Evolutionary conservation across 2,797 vertebrate genomes (phyloP).

Genomic region (Mycteria americana): DNA sequence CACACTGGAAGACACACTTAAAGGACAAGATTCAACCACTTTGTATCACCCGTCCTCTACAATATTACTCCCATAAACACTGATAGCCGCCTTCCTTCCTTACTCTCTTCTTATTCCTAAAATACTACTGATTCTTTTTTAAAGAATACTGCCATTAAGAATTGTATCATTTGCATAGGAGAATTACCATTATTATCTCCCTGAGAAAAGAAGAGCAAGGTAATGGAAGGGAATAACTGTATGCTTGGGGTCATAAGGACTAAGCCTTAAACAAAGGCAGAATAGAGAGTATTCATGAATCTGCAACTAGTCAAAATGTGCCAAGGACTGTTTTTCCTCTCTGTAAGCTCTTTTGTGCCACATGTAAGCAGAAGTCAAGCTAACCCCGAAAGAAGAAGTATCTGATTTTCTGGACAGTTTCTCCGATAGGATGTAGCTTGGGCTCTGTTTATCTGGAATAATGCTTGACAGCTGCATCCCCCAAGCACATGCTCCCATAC

Average conservation of each 20-base stretch:
- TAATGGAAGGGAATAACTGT: constrained; percentile 4
- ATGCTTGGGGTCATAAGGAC: constrained; percentile 10
- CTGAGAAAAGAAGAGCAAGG: not conserved
- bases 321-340: not conserved
- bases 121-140: not conserved
- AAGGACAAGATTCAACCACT: not conserved
- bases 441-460: constrained; percentile 60
- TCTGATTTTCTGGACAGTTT: constrained; percentile 62
- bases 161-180: not conserved
- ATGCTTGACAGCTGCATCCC: constrained; percentile 54
- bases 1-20: not conserved
- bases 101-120: not conserved
- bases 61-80: not conserved
- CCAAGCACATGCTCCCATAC: constrained; percentile 24
- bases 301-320: constrained; percentile 20
- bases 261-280: constrained; percentile 40
- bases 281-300: constrained; percentile 40
- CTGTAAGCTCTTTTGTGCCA: constrained; percentile 28
- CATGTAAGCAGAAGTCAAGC: constrained; percentile 38
- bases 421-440: constrained; percentile 43
- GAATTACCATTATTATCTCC: constrained; percentile 28
- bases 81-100: not conserved
- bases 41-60: not conserved
- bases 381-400: constrained; percentile 18
- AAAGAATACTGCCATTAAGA: not conserved